Base-by-base conservation (phyloP, 2,888 invertebrate species). In the Lordiphosa fenestrarum region DNA sequence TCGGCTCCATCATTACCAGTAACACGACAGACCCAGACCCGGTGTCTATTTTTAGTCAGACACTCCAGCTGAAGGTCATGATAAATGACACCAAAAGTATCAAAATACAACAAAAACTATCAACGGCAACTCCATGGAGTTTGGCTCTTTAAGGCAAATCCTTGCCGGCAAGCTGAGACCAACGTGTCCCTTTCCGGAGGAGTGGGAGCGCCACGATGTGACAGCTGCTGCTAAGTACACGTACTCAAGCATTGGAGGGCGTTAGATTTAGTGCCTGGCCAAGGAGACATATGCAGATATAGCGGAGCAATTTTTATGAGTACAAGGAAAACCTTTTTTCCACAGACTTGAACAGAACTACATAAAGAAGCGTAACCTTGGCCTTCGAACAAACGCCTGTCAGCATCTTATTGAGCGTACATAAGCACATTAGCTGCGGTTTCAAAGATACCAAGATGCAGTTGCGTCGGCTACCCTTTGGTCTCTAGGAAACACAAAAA, bases 31-130 rank as follows among this genome's bases (percentile, higher is more conserved):
- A 37, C 4, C 21, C 33, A 47, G 13, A 37, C 4, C 21, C 40
- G 4, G 15, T 21, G 36, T 57, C 53, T 82, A 78, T 73, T 73
- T 76, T 73, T 73, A 69, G 61, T 46, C 57, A 30, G 30, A 30
- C 30, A 62, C 62, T 66, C 30, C 75, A 61, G 77, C 60, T 53
- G 76, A 77, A 74, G 80, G 76, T 71, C 69, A 76, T 78, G 78
- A 80, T 76, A 78, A 69, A 82, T 82, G 78, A 78, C 83, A 78
- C 78, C 76, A 23, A 72, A 82, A 78, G 80, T 82, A 82, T 78
- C 76, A 76, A 64, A 76, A 71, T 75, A 76, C 80, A 69, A 49
- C 19, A 40, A 37, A 30, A 64, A 53, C 57, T 48, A 55, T 44
- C 35, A 30, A 10, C 12, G 10, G 47, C 13, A 37, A 35, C 30